Conservation (phyloP, 2,888 invertebrate species). For the Agrochola lychnidis region DNA sequence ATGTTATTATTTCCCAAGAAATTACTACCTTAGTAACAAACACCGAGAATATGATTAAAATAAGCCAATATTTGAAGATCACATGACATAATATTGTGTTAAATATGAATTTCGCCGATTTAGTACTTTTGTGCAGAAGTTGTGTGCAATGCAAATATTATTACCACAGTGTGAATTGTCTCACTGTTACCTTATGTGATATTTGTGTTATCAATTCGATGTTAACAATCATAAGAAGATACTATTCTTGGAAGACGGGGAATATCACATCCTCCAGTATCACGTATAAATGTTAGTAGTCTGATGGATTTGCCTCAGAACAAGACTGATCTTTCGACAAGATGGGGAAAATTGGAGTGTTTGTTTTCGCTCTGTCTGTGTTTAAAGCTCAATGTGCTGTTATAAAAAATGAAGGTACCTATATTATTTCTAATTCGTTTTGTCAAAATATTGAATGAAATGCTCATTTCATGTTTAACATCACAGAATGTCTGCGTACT, state of each 20-base stretch:
- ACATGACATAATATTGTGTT: constrained; percentile 65
- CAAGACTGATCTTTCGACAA: constrained; percentile 68
- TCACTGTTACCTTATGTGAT: constrained; percentile 71
- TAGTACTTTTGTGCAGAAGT: constrained; percentile 61
- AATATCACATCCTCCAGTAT: constrained; percentile 63
- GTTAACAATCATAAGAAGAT: constrained; percentile 64
- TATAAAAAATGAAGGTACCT: constrained; percentile 61
- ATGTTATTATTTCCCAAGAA: constrained; percentile 22
- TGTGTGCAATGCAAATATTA: constrained; percentile 66
- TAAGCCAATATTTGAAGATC: constrained; percentile 25
- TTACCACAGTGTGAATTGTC: constrained; percentile 71
- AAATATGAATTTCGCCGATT: constrained; percentile 55
- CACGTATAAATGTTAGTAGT: constrained; percentile 76
- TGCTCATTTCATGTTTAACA: background rate
- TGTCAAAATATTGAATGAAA: background rate
- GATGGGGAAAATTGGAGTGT: constrained; percentile 55
- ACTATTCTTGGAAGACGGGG: constrained; percentile 79
- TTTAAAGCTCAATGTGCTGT: constrained; percentile 71
- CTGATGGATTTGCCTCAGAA: constrained; percentile 67
- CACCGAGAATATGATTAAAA: constrained; percentile 3
- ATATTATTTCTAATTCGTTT: background rate
- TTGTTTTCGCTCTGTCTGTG: constrained; percentile 68
- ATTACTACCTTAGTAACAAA: constrained; percentile 30
- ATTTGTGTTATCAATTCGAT: constrained; percentile 74
- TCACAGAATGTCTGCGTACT: background rate